Conservation (phyloP, 2,113 vertebrate genomes). For the Vicugna pacos region DNA sequence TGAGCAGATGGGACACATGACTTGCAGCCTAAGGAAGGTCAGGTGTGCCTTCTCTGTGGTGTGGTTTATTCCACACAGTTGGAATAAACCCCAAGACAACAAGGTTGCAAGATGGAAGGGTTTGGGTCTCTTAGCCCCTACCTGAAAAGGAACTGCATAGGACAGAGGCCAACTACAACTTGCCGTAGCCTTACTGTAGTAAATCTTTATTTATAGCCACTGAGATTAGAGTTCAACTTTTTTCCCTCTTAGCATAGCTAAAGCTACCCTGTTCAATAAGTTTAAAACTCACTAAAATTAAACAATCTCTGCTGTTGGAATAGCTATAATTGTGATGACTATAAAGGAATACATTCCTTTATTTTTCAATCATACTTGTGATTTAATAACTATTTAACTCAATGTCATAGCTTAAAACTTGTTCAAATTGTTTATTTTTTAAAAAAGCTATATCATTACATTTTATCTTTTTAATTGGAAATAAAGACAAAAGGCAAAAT, state of each 20-base stretch:
- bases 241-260: neutral
- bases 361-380: neutral
- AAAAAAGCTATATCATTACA: neutral
- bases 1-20: accelerated
- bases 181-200: neutral
- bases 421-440: neutral
- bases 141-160: neutral
- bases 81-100: neutral
- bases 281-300: neutral
- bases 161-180: neutral
- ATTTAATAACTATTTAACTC: neutral
- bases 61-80: neutral
- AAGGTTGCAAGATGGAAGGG: neutral
- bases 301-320: neutral
- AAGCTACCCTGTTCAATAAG: neutral
- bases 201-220: neutral
- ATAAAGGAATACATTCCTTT: neutral
- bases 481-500: conserved; percentile 22
- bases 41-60: neutral
- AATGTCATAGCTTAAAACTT: neutral
- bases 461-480: neutral
- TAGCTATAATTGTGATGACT: neutral
- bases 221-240: neutral
- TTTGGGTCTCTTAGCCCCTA: neutral
- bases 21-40: neutral